These are phyloP conservation scores for Hucho hucho DNA, from an alignment of 2,113 vertebrate species.

Conservation along the genomic window DNA sequence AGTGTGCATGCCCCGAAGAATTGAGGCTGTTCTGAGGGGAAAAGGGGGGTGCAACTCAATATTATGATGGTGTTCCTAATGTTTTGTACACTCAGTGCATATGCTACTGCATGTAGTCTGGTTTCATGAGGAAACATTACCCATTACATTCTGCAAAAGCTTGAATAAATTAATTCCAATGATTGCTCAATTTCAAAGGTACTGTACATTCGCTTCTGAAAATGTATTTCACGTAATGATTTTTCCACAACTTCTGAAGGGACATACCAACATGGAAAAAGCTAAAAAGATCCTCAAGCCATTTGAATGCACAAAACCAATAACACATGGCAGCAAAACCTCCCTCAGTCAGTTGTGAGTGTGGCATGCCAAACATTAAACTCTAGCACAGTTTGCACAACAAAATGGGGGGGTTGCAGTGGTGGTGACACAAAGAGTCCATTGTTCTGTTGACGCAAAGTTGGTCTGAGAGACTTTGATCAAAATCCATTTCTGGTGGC, in stretches of 20 bases:
- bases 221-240: not conserved
- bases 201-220: constrained; percentile 1
- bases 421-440: constrained; percentile 50
- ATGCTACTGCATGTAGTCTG: not conserved
- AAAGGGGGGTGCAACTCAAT: no score
- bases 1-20: no score
- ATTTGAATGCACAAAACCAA: constrained; percentile 20
- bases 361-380: constrained; percentile 36
- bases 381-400: constrained; percentile 32
- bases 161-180: not conserved
- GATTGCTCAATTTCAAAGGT: not conserved
- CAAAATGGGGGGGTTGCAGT: constrained; percentile 21
- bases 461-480: constrained; percentile 31
- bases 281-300: not conserved
- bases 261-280: constrained; percentile 8
- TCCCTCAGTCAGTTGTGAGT: constrained; percentile 25
- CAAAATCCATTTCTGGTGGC: constrained; percentile 39
- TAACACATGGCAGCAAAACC: constrained; percentile 21
- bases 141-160: not conserved
- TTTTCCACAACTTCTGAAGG: constrained; percentile 8
- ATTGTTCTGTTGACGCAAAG: constrained; percentile 51
- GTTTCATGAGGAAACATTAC: not conserved
- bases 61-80: no score
- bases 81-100: no score
- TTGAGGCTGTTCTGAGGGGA: no score